Base-by-base conservation (phyloP, 2,113 vertebrate species). In the Rhombomys opimus region DNA sequence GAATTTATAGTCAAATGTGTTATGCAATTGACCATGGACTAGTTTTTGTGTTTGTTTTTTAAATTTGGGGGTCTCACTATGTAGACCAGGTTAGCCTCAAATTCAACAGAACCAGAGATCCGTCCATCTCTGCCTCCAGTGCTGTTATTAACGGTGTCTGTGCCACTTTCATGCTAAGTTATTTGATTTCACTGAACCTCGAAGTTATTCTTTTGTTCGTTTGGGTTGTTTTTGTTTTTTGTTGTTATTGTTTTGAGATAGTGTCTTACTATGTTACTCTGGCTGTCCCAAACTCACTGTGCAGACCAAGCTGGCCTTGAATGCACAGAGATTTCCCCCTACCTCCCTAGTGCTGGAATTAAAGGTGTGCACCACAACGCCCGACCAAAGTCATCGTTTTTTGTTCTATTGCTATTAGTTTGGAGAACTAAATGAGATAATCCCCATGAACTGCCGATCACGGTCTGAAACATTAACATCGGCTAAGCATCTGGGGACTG, bases 181-280 rank as follows among this genome's bases (percentile, higher is more conserved):
- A 35, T 38, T 57, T 75, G 15, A 85, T 88, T 35, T 93, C 88
- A 81, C 15, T 77, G 93, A 92, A 50, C 25, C 59, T 96, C 78
- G 54, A 46, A 54, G 54, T 65, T 54, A 86, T 57, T 27, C 73
- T 46, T 95, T 78, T 86, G 12, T 95, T 73, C 81, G 12, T 15
- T 8, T 15, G 14, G 18, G 9, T 22, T 78, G 27, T 17, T 50
- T 78, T 30, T 14, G 30, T 30, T 25, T 11, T 77, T 76, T 27
- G 4, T 54, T 35, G 15, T 8, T 80, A 22, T 57, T 35, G 30
- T 25, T 82, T 61, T 82, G 22, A 82, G 57, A 38, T 38, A 61
- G 57, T 61, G 80, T 82, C 57, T n/a, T 81, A 81, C 32, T 84
- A 41, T 41, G 57, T 41, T 84, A 57, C n/a, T 63, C 57, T 63